These are phyloP conservation scores for Cheiracanthium punctorium DNA, from an alignment of 2,888 invertebrate genomes.

Conservation along the genomic window DNA sequence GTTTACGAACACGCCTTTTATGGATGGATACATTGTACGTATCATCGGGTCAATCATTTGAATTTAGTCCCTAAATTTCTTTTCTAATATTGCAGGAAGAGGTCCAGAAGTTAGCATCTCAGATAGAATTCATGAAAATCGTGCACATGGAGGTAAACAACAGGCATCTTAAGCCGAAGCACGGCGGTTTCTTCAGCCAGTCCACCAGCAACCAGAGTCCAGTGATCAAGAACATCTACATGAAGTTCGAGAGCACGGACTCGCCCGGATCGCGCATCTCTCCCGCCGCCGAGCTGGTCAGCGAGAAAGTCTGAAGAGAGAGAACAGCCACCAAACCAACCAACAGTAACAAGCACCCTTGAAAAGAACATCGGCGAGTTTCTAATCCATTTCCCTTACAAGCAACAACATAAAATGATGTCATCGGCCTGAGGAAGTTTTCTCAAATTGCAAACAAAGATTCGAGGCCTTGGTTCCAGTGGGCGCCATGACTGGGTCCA, in stretches of 20 bases:
- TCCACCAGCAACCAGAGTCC: slow-evolving; percentile 71
- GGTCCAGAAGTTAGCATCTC: slow-evolving; percentile 91
- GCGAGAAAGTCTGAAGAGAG: slow-evolving; percentile 73
- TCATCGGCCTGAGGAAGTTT: neutral
- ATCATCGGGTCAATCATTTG: too few relatives aligned
- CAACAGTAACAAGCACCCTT: neutral
- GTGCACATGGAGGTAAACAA: slow-evolving; percentile 96
- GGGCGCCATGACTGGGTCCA: slow-evolving; percentile 4
- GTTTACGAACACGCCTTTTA: too few relatives aligned
- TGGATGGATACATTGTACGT: too few relatives aligned
- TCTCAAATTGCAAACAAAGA: neutral
- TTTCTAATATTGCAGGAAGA: slow-evolving; percentile 82
- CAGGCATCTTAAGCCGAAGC: slow-evolving; percentile 85
- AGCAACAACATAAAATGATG: too few relatives aligned
- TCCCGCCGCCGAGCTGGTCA: slow-evolving; percentile 73
- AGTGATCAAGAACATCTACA: slow-evolving; percentile 73
- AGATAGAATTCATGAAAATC: slow-evolving; percentile 95
- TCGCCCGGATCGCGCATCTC: slow-evolving; percentile 73
- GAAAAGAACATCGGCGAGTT: neutral
- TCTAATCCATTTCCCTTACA: neutral
- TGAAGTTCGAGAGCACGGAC: slow-evolving; percentile 73
- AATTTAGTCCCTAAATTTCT: too few relatives aligned
- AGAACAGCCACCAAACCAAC: too few relatives aligned
- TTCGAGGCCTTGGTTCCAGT: neutral
- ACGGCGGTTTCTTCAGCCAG: slow-evolving; percentile 66